These are phyloP conservation scores for Drosophila mauritiana DNA, from an alignment of 1,140 invertebrate species.

Conservation along the genomic window DNA sequence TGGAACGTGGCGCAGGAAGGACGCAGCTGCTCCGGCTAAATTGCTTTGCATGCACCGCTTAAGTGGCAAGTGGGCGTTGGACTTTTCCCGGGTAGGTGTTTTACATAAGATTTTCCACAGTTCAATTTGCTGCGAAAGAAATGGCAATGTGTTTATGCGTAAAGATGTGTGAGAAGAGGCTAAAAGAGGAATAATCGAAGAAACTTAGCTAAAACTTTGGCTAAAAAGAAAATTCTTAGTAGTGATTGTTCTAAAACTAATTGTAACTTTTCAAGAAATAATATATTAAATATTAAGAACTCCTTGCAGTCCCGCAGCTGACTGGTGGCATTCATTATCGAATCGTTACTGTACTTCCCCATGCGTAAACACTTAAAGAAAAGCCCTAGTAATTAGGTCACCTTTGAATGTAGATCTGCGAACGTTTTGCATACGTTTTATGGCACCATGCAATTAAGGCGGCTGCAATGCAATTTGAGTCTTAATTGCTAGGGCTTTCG, in stretches of 20 bases:
- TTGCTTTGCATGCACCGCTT: constrained; percentile 65
- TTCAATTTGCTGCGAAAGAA: constrained; percentile 78
- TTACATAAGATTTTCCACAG: constrained; percentile 14
- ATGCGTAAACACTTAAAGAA: constrained; percentile 3
- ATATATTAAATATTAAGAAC: not conserved
- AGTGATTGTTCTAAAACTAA: too few relatives aligned
- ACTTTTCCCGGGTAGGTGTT: constrained; percentile 1
- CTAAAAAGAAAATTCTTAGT: too few relatives aligned
- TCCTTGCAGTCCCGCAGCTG: not conserved
- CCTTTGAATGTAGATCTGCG: not conserved
- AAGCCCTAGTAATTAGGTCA: constrained; percentile 11
- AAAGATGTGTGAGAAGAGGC: constrained; percentile 64
- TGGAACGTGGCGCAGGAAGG: constrained; percentile 54
- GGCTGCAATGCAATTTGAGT: constrained; percentile 37
- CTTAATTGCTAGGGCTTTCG: constrained; percentile 45
- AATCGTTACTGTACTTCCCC: not conserved
- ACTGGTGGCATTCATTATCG: not conserved
- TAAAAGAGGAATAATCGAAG: constrained; percentile 1
- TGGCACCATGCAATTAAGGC: constrained; percentile 41
- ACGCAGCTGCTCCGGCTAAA: constrained; percentile 70
- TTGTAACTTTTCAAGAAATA: too few relatives aligned
- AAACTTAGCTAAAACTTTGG: not conserved
- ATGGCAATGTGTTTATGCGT: constrained; percentile 76
- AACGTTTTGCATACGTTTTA: constrained; percentile 40
- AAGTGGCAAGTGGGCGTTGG: constrained; percentile 42